Conservation (phyloP, 2,888 invertebrate genomes). For the Carterocephalus palaemon region DNA sequence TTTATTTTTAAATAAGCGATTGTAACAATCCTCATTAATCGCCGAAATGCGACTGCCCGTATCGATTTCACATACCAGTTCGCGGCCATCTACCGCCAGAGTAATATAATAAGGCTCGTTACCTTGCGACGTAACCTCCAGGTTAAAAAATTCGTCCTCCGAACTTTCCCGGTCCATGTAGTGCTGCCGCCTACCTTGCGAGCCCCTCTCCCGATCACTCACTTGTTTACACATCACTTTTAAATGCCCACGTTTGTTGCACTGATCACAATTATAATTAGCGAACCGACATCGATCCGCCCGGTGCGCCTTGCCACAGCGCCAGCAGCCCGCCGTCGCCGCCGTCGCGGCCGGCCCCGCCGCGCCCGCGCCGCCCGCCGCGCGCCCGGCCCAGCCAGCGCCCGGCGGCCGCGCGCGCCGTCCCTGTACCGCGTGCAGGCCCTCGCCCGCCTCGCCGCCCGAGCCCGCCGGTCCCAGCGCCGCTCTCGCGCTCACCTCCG, state of each 20-base stretch:
- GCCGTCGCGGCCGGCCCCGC: no score
- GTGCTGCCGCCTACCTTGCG: conserved; percentile 21
- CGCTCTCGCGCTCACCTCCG: conserved; percentile 1
- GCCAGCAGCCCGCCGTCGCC: conserved; percentile 12
- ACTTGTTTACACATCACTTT: conserved; percentile 32
- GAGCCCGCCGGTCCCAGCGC: conserved; percentile 14
- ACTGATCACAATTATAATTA: conserved; percentile 34
- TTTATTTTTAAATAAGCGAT: conserved; percentile 7
- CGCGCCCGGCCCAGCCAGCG: conserved; percentile 21
- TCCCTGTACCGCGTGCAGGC: conserved; percentile 8
- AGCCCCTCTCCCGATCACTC: no score
- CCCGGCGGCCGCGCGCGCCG: conserved; percentile 2
- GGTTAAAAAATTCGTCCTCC: conserved; percentile 16
- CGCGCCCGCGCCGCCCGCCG: conserved; percentile 16
- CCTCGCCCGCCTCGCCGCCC: conserved; percentile 24
- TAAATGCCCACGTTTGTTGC: conserved; percentile 33
- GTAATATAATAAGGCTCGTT: conserved; percentile 24
- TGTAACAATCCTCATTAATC: conserved; percentile 19
- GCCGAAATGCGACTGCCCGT: conserved; percentile 28
- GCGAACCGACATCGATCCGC: conserved; percentile 33
- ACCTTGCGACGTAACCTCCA: not conserved
- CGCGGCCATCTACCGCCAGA: conserved; percentile 8
- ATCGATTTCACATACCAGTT: conserved; percentile 24
- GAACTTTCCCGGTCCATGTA: conserved; percentile 18
- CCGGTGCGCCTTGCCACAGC: conserved; percentile 29